phyloP scores from a whole-genome alignment of 1,140 invertebrate species.

The Uloborus diversus region DNA sequence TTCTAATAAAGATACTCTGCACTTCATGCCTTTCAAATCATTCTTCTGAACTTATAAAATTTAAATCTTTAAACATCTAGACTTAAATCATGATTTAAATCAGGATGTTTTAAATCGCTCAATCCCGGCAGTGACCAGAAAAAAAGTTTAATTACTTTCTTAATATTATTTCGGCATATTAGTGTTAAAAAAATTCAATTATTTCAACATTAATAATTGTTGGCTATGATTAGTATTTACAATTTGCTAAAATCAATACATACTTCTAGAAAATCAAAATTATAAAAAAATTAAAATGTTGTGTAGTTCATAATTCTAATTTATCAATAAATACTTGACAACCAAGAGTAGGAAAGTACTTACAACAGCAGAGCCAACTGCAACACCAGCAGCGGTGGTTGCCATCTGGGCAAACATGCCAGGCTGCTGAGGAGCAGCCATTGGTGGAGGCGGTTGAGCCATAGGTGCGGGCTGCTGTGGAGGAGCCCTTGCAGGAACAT shows the following conservation, averaged over 20 bases:
- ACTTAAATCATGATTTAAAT: too few relatives aligned
- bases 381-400: conserved; percentile 67
- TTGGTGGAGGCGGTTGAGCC: conserved; percentile 59
- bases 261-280: neutral
- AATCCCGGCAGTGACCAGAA: too few relatives aligned
- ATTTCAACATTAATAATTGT: neutral
- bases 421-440: conserved; percentile 64
- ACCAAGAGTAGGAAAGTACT: conserved; percentile 11
- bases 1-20: too few relatives aligned
- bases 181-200: neutral
- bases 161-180: neutral
- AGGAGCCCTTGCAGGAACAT: conserved; percentile 53
- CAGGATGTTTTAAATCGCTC: too few relatives aligned
- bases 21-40: too few relatives aligned
- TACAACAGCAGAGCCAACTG: conserved; percentile 67
- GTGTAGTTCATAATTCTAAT: neutral
- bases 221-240: neutral
- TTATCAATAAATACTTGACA: neutral
- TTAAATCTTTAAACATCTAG: too few relatives aligned
- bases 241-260: neutral
- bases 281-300: neutral
- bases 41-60: too few relatives aligned
- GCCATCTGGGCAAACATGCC: conserved; percentile 68
- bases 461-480: conserved; percentile 58
- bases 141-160: too few relatives aligned